These are phyloP conservation scores for Dicerorhinus sumatrensis DNA, from an alignment of 2,113 vertebrate species.

Conservation along the genomic window DNA sequence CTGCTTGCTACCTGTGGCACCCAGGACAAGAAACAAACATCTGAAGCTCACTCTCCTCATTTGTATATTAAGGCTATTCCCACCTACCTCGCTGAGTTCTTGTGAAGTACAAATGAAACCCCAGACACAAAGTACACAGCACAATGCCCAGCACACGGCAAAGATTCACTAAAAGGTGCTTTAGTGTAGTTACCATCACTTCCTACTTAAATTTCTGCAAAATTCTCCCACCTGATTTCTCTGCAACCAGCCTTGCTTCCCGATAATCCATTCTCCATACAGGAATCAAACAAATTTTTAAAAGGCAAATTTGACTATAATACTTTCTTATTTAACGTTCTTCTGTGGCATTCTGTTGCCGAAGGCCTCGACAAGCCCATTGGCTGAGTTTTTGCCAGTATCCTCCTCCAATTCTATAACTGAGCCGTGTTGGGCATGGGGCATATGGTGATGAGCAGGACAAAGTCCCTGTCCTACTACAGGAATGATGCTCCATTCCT, in stretches of 20 bases:
- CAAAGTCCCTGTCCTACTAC: neutral
- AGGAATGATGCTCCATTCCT: neutral
- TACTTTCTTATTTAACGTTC: neutral
- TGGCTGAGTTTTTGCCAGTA: neutral
- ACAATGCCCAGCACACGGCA: neutral
- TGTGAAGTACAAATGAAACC: neutral
- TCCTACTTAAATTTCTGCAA: neutral
- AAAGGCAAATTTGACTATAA: neutral
- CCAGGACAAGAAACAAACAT: neutral
- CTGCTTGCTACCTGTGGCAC: neutral
- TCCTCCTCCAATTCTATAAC: neutral
- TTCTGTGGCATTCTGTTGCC: neutral
- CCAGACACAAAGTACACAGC: neutral
- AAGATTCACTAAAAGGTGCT: neutral
- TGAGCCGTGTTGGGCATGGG: neutral
- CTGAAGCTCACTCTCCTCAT: neutral
- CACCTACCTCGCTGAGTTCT: neutral
- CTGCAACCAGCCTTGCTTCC: neutral
- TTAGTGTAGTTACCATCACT: neutral
- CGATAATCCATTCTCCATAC: too few species aligned
- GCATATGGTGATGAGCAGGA: too few species aligned
- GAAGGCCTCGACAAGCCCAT: neutral
- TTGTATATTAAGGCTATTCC: neutral
- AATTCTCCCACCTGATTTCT: neutral
- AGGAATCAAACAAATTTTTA: neutral